phyloP scores from a whole-genome alignment of 2,888 invertebrate genomes.

The Sphaerophoria rueppellii region DNA sequence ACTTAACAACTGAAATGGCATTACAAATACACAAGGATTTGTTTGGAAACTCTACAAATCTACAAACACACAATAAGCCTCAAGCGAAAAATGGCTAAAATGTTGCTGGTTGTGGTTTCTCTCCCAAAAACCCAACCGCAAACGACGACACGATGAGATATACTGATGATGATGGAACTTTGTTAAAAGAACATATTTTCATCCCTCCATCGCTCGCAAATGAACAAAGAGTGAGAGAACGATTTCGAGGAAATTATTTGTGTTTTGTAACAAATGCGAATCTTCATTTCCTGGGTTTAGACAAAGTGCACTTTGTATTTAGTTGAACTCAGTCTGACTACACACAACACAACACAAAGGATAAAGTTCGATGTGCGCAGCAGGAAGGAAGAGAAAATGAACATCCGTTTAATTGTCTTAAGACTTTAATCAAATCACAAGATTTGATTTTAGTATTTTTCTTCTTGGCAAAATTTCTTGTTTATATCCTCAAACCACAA shows the following conservation, averaged over 20 bases:
- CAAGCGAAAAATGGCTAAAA: conserved; percentile 45
- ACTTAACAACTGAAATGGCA: background rate
- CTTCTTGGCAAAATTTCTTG: conserved; percentile 1
- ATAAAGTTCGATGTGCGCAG: background rate
- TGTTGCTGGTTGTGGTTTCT: conserved; percentile 58
- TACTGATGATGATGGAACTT: background rate
- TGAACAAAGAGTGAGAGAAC: background rate
- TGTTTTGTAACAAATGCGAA: conserved; percentile 49
- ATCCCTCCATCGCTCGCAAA: background rate
- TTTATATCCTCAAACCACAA: too few species aligned
- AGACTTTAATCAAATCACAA: conserved; percentile 48
- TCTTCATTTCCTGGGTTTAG: conserved; percentile 28
- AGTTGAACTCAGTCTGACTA: conserved; percentile 12
- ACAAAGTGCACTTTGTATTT: conserved; percentile 28
- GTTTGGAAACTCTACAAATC: conserved; percentile 20
- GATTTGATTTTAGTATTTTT: conserved; percentile 31
- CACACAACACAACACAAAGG: background rate
- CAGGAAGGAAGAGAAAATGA: background rate
- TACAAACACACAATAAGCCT: conserved; percentile 19
- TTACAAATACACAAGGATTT: conserved; percentile 21
- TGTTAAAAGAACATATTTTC: conserved; percentile 42
- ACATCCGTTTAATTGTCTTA: conserved; percentile 30
- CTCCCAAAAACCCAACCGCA: background rate
- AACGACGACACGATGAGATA: too few species aligned
- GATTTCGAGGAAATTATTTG: conserved; percentile 47